Evolutionary conservation across 1,140 invertebrate species (phyloP).

Genomic region (Lepidurus apus): DNA sequence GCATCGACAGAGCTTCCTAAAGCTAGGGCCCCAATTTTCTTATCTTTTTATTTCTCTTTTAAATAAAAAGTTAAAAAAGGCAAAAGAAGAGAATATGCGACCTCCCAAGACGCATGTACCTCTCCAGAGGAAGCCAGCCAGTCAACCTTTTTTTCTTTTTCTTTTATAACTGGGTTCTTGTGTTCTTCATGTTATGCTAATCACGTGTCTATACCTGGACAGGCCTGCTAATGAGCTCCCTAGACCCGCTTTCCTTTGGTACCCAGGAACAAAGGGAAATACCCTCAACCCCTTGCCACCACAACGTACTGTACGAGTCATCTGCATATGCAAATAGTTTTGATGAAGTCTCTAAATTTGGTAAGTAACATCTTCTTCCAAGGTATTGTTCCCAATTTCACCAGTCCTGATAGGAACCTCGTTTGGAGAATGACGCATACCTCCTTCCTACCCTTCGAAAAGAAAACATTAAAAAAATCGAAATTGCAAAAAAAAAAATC

Average conservation of each 20-base stretch:
- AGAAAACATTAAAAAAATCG: too few relatives aligned
- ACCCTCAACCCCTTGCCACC: not conserved
- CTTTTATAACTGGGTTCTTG: not conserved
- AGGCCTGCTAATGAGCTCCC: conserved; percentile 20
- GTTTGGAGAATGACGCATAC: too few relatives aligned
- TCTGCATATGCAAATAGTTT: conserved; percentile 16
- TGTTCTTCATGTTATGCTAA: conserved; percentile 19
- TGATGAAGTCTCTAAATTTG: not conserved
- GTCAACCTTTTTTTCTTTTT: not conserved
- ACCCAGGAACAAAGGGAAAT: not conserved
- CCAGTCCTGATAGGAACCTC: too few relatives aligned
- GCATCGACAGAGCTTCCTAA: not conserved
- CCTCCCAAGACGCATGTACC: not conserved
- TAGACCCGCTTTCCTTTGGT: not conserved
- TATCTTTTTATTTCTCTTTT: not conserved
- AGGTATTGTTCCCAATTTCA: not conserved
- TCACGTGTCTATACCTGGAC: conserved; percentile 18
- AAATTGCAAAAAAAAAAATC: too few relatives aligned
- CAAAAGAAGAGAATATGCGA: not conserved
- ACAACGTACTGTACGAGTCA: not conserved
- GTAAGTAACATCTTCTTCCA: not conserved
- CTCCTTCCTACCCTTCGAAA: too few relatives aligned
- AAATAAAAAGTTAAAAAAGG: not conserved
- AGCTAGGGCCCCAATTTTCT: not conserved
- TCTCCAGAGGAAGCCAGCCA: not conserved